These are phyloP conservation scores for Zaprionus obscuricornis DNA, from an alignment of 2,888 invertebrate genomes.

Conservation along the genomic window DNA sequence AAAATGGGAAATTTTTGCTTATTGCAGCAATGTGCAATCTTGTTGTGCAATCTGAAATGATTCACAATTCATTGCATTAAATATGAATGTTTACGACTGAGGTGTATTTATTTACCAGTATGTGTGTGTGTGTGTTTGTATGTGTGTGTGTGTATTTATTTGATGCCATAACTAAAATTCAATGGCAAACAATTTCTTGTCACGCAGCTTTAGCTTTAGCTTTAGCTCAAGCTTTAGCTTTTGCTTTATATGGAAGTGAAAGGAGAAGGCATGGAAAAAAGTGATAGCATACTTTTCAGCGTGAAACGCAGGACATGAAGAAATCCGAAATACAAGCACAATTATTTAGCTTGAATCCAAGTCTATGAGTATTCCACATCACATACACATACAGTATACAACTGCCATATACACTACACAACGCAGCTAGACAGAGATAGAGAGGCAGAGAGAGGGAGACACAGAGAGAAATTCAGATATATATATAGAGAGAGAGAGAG, in stretches of 20 bases:
- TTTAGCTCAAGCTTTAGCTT: no score
- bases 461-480: background rate
- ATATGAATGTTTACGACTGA: no score
- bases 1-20: no score
- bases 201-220: no score
- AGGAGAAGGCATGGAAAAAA: slow-evolving; percentile 7
- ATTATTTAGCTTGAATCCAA: slow-evolving; percentile 50
- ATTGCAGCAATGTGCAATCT: no score
- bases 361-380: slow-evolving; percentile 40
- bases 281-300: slow-evolving; percentile 59
- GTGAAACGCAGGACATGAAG: slow-evolving; percentile 23
- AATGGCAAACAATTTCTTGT: slow-evolving; percentile 24
- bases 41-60: no score
- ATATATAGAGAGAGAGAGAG: background rate
- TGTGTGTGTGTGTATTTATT: slow-evolving; percentile 21
- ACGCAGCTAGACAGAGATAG: background rate
- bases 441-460: background rate
- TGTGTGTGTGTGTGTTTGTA: no score
- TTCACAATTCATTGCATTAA: no score
- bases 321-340: slow-evolving; percentile 50
- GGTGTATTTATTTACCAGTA: no score
- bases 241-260: background rate
- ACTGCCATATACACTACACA: slow-evolving; percentile 20
- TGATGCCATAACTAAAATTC: slow-evolving; percentile 27
- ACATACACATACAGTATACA: background rate